Conservation (phyloP, 2,113 vertebrate genomes). For the Stigmatopora nigra region DNA sequence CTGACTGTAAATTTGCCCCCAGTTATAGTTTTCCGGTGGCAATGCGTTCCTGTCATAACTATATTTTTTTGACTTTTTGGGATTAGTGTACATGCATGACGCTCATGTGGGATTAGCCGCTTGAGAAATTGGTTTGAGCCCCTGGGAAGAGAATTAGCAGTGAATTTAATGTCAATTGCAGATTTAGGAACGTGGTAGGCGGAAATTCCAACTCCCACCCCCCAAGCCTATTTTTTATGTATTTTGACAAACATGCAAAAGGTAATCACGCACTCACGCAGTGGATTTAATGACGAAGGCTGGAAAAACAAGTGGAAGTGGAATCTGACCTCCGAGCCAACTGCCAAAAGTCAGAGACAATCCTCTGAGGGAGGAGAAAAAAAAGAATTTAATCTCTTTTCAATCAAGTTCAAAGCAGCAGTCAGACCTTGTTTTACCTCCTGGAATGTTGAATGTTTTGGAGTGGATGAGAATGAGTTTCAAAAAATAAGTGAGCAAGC, state of each 20-base stretch:
- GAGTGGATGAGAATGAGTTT: not conserved
- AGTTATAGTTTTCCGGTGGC: not conserved
- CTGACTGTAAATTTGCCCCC: not conserved
- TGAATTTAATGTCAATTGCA: slow-evolving; percentile 26
- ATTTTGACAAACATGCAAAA: not conserved
- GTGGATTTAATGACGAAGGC: not conserved
- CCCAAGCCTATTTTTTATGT: not conserved
- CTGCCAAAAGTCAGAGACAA: slow-evolving; percentile 1
- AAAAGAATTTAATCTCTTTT: slow-evolving; percentile 1
- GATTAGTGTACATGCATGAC: slow-evolving; percentile 40
- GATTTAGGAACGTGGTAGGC: slow-evolving; percentile 23
- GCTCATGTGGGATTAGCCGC: slow-evolving; percentile 38
- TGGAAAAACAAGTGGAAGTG: slow-evolving; percentile 23
- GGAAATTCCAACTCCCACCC: not conserved
- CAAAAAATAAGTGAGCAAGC: not conserved
- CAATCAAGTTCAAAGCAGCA: not conserved
- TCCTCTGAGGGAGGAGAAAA: not conserved
- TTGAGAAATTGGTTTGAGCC: slow-evolving; percentile 35
- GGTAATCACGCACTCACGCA: not conserved
- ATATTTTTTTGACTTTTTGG: slow-evolving; percentile 20
- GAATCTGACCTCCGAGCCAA: slow-evolving; percentile 29
- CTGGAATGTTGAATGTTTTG: not conserved
- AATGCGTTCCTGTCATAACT: slow-evolving; percentile 6
- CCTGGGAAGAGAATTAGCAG: slow-evolving; percentile 29
- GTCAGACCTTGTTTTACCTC: not conserved